A percentile compares a stretch with the other conserved stretches of the same genome.
Conservation (phyloP, 2,797 vertebrate species). For the Anomalospiza imberbis region DNA sequence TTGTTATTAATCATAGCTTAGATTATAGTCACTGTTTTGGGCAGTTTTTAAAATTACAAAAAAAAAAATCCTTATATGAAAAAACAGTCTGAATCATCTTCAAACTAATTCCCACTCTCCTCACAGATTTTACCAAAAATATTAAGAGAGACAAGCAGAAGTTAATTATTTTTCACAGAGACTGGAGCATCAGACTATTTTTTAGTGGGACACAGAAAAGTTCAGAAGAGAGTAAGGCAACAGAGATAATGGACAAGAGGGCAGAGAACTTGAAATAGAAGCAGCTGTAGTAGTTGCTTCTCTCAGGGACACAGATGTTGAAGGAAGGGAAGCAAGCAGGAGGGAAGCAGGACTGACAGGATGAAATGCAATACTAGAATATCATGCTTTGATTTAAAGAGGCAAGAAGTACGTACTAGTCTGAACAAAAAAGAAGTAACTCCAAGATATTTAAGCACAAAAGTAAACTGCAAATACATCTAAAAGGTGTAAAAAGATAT, state of each 20-base stretch:
- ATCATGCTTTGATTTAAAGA: background rate
- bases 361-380: background rate
- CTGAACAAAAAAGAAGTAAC: background rate
- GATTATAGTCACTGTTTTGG: background rate
- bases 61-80: background rate
- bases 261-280: background rate
- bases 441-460: background rate
- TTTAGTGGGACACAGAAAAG: background rate
- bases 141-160: background rate
- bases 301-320: background rate
- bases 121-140: background rate
- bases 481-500: background rate
- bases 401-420: background rate
- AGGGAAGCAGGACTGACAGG: background rate
- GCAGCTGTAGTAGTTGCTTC: background rate
- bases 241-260: background rate
- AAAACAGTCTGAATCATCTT: background rate
- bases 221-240: background rate
- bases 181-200: background rate
- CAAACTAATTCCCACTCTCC: background rate
- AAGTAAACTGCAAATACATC: background rate
- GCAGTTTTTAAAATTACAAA: background rate
- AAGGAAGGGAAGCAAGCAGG: background rate
- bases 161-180: background rate
- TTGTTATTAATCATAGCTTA: conserved; percentile 31